Evolutionary conservation across 2,888 invertebrate genomes (phyloP), one percentile per base, ranked within the genome.

Genomic region (Chrysopilus asiliformis): DNA sequence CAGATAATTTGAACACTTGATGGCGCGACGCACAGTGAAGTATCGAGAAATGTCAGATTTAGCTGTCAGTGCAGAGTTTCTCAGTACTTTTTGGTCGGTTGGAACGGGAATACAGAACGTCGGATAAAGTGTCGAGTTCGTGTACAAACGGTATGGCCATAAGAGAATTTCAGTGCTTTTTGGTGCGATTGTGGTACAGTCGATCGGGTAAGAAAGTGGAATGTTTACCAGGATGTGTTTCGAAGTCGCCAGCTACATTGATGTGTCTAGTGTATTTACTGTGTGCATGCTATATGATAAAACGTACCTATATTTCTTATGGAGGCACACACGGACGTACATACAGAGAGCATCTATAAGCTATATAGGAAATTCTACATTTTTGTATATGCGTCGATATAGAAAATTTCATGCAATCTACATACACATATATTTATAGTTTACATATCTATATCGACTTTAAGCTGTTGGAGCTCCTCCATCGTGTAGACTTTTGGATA

Each of bases 21-120:
- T 55, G 50, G 60, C 16, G 55, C 56, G 53, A 3, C 52, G 59
- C 56, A 19, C 57, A 55, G 59, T 44, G 49, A 62, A 58, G 58
- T 55, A 46, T 47, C 31, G 45, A 50, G 53, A 60, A 53, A 58
- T 60, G 59, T 62, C 58, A 58, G 55, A 58, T 52, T 51, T 50
- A 46, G 30, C 38, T 45, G 45, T 34, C 40, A 43, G 49, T 52
- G 49, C 45, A 45, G 40, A 43, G 44, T 47, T 53, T 53, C 52
- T 41, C 32, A 27, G 45, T 50, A 51, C 56, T 56, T 61, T 53
- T 45, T 61, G 59, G 56, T 48, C 53, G 53, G 46, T 50, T 48
- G 50, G 53, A 54, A 52, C 53, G 55, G 53, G 55, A 53, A 54
- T 54, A 55, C 53, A 52, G 52, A 51, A 46, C 51, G 53, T 44